Conservation (phyloP, 2,113 vertebrate species). For the Tragulus kanchil region DNA sequence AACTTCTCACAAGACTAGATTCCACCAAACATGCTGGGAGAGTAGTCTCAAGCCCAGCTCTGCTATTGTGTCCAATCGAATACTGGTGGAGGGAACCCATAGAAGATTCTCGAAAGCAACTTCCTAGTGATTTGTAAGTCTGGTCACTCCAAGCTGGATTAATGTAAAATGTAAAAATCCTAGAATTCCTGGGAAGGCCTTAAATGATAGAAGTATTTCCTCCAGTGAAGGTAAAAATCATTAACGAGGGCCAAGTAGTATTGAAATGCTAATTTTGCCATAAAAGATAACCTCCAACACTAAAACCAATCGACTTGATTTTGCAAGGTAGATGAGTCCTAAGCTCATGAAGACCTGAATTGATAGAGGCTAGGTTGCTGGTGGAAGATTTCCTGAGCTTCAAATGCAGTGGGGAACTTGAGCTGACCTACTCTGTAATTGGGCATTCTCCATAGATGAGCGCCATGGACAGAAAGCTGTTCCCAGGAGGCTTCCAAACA, state of each 20-base stretch:
- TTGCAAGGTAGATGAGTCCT: not conserved
- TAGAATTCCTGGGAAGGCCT: not conserved
- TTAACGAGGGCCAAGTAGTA: not conserved
- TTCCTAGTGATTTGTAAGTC: not conserved
- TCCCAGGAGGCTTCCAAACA: not conserved
- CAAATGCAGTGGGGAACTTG: not conserved
- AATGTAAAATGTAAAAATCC: not conserved
- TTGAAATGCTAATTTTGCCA: not conserved
- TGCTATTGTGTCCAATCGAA: not conserved
- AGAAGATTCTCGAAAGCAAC: not conserved
- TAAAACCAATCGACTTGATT: constrained; percentile 3
- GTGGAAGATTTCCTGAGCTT: constrained; percentile 23
- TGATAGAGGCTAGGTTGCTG: not conserved
- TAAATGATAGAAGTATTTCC: not conserved
- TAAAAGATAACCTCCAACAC: not conserved
- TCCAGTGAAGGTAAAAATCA: not conserved
- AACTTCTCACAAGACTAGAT: not conserved
- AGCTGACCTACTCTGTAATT: not conserved
- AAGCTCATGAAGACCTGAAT: not conserved
- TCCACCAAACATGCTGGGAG: not conserved
- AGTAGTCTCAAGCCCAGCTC: not conserved
- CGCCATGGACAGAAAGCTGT: not conserved
- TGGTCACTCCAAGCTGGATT: not conserved
- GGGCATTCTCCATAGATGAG: not conserved
- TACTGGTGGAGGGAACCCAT: not conserved